Conservation (phyloP, 2,888 invertebrate species). For the Dusona sp. region DNA sequence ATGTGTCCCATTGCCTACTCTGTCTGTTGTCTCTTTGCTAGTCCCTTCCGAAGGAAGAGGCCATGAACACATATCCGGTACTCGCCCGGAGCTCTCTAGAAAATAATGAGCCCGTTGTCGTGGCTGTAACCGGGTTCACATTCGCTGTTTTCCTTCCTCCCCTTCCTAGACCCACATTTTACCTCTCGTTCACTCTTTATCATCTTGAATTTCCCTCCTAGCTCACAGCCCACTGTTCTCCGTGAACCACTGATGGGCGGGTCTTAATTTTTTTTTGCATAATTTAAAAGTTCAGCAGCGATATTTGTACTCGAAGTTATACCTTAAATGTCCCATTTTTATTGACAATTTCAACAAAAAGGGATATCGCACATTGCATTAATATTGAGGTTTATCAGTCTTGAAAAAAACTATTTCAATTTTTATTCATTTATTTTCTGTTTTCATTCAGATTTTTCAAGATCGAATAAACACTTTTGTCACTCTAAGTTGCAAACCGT, state of each 20-base stretch:
- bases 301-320: not conserved
- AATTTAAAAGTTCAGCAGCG: not conserved
- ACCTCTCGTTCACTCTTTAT: conserved; percentile 35
- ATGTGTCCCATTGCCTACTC: conserved; percentile 43
- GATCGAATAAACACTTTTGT: not conserved
- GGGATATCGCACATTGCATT: not conserved
- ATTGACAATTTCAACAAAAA: not conserved
- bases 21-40: conserved; percentile 24
- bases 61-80: not conserved
- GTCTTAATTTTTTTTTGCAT: not conserved
- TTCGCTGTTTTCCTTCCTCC: conserved; percentile 16
- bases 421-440: no score
- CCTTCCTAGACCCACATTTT: conserved; percentile 12
- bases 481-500: not conserved
- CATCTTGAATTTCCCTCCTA: not conserved
- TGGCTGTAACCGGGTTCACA: conserved; percentile 21
- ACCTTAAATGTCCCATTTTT: not conserved
- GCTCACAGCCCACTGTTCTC: not conserved
- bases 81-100: conserved; percentile 26
- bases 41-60: conserved; percentile 18
- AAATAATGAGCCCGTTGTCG: conserved; percentile 53
- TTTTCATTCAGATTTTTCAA: not conserved
- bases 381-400: not conserved
- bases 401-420: not conserved
- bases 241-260: not conserved